Evolutionary conservation across 2,113 vertebrate genomes (phyloP).

Genomic region (Trachemys scripta): DNA sequence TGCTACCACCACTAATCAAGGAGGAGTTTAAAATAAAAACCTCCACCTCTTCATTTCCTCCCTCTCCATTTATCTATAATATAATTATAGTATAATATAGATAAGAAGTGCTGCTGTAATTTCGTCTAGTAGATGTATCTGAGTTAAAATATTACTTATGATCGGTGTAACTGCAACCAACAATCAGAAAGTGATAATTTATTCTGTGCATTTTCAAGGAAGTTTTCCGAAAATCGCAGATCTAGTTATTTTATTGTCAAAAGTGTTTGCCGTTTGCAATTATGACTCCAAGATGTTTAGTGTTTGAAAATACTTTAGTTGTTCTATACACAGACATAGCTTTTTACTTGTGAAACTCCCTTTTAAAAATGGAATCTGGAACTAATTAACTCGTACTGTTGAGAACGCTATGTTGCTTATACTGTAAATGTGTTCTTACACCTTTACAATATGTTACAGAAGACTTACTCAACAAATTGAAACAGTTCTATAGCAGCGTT

Average conservation of each 20-base stretch:
- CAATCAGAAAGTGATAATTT: constrained; percentile 45
- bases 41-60: neutral
- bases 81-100: neutral
- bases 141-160: neutral
- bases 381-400: constrained; percentile 81
- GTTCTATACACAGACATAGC: constrained; percentile 61
- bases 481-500: constrained; percentile 66
- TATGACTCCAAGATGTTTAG: constrained; percentile 75
- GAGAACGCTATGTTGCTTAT: constrained; percentile 79
- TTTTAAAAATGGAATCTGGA: constrained; percentile 75
- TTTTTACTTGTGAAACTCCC: constrained; percentile 72
- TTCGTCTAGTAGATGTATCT: neutral
- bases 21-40: neutral
- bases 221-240: constrained; percentile 48
- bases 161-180: neutral
- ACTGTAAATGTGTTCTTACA: constrained; percentile 77
- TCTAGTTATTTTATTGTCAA: constrained; percentile 63
- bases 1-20: neutral
- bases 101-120: neutral
- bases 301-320: constrained; percentile 66
- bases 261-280: constrained; percentile 70
- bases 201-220: constrained; percentile 56
- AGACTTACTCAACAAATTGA: constrained; percentile 64
- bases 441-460: constrained; percentile 77
- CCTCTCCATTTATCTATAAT: neutral